Conservation (phyloP, 2,113 vertebrate species). For the Andinoacara biseriatus region DNA sequence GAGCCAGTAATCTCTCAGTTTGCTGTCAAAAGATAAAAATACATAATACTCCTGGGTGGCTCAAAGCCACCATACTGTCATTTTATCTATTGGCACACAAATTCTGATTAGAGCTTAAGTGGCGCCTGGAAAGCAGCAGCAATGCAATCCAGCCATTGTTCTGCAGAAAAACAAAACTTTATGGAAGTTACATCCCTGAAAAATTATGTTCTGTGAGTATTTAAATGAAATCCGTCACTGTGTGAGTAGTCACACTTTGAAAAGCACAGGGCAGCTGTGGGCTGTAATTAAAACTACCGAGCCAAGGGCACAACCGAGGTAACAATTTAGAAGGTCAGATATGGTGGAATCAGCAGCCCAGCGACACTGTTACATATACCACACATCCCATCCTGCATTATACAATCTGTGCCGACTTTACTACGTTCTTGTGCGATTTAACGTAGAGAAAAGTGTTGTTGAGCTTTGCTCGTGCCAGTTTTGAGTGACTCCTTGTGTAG, state of each 20-base stretch:
- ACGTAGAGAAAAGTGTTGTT: slow-evolving; percentile 1
- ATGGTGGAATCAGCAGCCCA: background rate
- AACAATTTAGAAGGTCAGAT: background rate
- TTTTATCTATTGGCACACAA: slow-evolving; percentile 34
- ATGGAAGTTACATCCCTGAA: background rate
- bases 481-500: slow-evolving; percentile 13
- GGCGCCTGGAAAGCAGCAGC: slow-evolving; percentile 8
- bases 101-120: slow-evolving; percentile 20
- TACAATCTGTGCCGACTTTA: slow-evolving; percentile 29
- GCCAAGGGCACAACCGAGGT: background rate
- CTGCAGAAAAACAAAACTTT: background rate
- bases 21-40: slow-evolving; percentile 49
- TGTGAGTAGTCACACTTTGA: background rate
- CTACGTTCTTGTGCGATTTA: slow-evolving; percentile 30
- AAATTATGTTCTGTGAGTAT: slow-evolving; percentile 10
- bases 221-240: slow-evolving; percentile 10
- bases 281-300: background rate
- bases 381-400: slow-evolving; percentile 18
- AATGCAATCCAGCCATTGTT: slow-evolving; percentile 28
- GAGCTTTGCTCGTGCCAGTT: background rate
- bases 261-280: background rate
- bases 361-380: slow-evolving; percentile 1
- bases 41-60: slow-evolving; percentile 31
- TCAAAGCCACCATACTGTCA: slow-evolving; percentile 32
- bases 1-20: slow-evolving; percentile 48